These are phyloP conservation scores for Chrysotoxum bicinctum DNA, from an alignment of 2,888 invertebrate species.

Conservation along the genomic window DNA sequence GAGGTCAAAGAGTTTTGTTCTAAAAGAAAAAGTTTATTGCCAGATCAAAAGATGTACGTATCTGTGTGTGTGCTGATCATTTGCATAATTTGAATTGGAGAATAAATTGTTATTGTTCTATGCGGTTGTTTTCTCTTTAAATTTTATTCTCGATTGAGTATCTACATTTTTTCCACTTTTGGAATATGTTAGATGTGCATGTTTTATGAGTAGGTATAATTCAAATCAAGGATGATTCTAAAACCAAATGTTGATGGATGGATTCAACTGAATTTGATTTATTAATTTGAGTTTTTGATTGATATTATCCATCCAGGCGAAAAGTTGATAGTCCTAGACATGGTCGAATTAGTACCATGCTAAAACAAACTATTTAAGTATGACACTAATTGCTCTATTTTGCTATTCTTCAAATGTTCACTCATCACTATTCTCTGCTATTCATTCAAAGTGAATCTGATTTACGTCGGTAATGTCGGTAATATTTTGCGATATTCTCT, in stretches of 20 bases:
- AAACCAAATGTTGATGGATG: background rate
- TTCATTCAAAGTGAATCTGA: too few relatives aligned
- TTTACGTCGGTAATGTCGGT: too few relatives aligned
- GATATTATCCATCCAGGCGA: background rate
- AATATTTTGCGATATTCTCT: too few relatives aligned
- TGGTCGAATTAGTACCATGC: too few relatives aligned
- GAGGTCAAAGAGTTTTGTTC: slow-evolving; percentile 16
- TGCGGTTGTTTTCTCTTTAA: slow-evolving; percentile 36
- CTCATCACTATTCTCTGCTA: too few relatives aligned
- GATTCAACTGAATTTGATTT: background rate
- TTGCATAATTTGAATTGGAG: slow-evolving; percentile 54
- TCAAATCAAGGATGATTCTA: background rate
- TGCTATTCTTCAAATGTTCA: too few relatives aligned
- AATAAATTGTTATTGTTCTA: slow-evolving; percentile 48
- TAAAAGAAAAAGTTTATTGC: slow-evolving; percentile 25
- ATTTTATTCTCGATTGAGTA: slow-evolving; percentile 8
- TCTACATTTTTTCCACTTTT: background rate
- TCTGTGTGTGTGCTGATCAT: background rate
- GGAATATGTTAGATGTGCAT: background rate
- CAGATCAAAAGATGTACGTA: slow-evolving; percentile 3
- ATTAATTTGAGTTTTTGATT: background rate
- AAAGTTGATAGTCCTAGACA: background rate
- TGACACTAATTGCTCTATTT: too few relatives aligned
- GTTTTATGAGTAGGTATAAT: background rate
- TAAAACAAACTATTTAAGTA: too few relatives aligned